Conservation (phyloP, 1,140 invertebrate genomes). For the Anastrepha obliqua region DNA sequence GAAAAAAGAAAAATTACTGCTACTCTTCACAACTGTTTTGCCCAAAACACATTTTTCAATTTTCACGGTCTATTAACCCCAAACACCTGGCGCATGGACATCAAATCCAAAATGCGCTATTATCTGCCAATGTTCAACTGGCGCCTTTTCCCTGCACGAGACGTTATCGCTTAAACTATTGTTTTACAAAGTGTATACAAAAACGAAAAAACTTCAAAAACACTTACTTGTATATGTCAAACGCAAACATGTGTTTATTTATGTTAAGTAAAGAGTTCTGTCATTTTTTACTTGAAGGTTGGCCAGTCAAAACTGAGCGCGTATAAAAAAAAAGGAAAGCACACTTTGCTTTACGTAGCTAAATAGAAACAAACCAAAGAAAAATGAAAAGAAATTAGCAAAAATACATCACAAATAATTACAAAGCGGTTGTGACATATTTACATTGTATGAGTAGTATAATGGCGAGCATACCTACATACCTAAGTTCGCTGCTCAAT, state of each 20-base stretch:
- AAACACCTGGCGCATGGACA: neutral
- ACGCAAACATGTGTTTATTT: conserved; percentile 9
- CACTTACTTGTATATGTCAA: neutral
- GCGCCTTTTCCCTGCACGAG: too few species aligned
- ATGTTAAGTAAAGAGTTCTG: neutral
- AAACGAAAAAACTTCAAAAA: neutral
- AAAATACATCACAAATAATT: neutral
- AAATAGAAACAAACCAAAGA: neutral
- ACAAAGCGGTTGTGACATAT: neutral
- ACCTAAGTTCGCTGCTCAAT: too few species aligned
- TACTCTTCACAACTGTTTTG: neutral
- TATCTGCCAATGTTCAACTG: neutral
- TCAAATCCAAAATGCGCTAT: neutral
- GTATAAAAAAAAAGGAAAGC: neutral
- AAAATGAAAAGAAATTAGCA: neutral
- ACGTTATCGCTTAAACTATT: neutral
- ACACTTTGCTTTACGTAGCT: neutral
- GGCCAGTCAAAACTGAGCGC: neutral
- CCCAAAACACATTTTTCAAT: neutral
- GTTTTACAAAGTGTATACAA: neutral
- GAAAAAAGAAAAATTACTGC: too few species aligned
- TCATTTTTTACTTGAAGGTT: conserved; percentile 15
- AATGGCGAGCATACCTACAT: neutral
- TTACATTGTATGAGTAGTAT: too few species aligned
- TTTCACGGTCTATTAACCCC: neutral